Evolutionary conservation across 64 coral and sea anemone species (phyloP), one percentile per base, ranked within the genome.

Genomic region (Trachythela sp.): DNA sequence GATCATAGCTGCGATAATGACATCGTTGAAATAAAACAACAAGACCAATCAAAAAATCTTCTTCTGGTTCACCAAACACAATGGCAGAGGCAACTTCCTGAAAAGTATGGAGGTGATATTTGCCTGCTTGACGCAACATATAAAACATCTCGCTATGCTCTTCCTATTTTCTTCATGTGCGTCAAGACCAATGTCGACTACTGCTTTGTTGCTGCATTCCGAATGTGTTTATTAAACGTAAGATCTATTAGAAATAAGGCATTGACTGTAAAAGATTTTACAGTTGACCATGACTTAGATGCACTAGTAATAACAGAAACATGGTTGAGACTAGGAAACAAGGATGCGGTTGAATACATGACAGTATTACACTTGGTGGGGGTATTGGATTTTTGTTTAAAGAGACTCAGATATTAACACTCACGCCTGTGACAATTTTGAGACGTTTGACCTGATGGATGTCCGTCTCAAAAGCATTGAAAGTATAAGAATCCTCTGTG

Each of bases 111-210:
- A 37, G 75, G 0, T 36, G 75, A 80, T 80, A 88, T 88, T 43
- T 88, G 86, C 18, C 36, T 88, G n/a, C 88, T 83, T 27, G 91
- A 89, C 67, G 91, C 91, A 26, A 92, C 91, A 49, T 92, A 92
- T 72, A 92, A 85, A 89, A 92, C 91, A 22, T 72, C 87, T 40
- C 40, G 85, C 59, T 92, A 88, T 38, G 92, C 86, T 41, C 56
- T 64, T 64, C 56, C 24, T 27, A 64, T 27, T 10, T 64, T 64
- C 56, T 64, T 64, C 80, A 17, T 92, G 48, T 87, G 33, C n/a
- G 70, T 92, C 13, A 92, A 92, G 84, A 92, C 91, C 31, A 92
- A 88, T 60, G 85, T 92, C 31, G 83, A 88, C 15, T 88, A 92
- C 54, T 77, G 41, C 41, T 70, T 92, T 88, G 91, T 89, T 67